These are phyloP conservation scores for Machaerirhynchus nigripectus DNA, from an alignment of 2,113 vertebrate species.

Conservation along the genomic window DNA sequence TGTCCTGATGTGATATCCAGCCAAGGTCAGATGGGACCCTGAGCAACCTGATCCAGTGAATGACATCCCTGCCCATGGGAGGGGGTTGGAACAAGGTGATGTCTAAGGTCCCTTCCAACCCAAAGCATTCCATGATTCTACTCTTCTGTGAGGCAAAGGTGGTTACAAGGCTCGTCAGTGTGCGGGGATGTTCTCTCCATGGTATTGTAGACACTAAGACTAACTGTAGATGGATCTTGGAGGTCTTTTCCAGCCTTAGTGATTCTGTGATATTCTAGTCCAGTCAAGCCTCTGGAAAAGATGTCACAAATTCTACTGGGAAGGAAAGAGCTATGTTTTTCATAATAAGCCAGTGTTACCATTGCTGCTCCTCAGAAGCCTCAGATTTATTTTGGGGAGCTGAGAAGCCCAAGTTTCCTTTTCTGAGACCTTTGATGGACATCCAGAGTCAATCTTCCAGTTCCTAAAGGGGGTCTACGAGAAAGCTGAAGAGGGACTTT, in stretches of 20 bases:
- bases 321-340: neutral
- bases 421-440: neutral
- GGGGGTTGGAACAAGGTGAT: too few species aligned
- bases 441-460: neutral
- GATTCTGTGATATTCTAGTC: neutral
- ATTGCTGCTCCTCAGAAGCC: neutral
- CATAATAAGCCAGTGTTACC: rapidly evolving
- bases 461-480: neutral
- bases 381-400: neutral
- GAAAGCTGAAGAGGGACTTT: neutral
- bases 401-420: neutral
- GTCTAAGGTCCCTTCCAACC: neutral
- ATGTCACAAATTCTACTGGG: neutral
- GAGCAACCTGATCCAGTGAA: neutral
- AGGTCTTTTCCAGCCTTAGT: neutral
- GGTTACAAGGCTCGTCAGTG: rapidly evolving
- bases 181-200: neutral
- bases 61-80: neutral
- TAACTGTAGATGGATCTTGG: neutral
- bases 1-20: neutral
- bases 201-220: neutral
- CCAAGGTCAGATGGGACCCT: neutral
- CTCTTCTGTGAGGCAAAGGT: neutral
- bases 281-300: neutral
- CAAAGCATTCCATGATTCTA: neutral